phyloP scores from a whole-genome alignment of 1,140 invertebrate genomes.

The Planococcus citri region DNA sequence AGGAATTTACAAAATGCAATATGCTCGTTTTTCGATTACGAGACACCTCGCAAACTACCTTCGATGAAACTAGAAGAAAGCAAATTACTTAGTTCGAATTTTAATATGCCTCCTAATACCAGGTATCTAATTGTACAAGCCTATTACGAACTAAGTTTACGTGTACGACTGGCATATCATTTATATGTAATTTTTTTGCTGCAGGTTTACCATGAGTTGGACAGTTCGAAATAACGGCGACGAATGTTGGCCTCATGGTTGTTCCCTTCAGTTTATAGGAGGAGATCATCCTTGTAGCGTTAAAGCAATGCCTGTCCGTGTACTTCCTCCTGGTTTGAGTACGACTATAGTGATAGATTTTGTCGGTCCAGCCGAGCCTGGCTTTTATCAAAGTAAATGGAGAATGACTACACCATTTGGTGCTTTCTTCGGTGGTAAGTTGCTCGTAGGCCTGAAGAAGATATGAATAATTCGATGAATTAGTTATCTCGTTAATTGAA shows the following conservation, averaged over 20 bases:
- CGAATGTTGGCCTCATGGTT: slow-evolving; percentile 63
- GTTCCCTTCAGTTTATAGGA: slow-evolving; percentile 51
- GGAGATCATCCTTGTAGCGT: slow-evolving; percentile 45
- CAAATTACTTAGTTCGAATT: slow-evolving; percentile 50
- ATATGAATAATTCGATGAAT: neutral
- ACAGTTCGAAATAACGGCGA: slow-evolving; percentile 63
- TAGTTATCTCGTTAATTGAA: neutral
- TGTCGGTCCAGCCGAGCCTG: slow-evolving; percentile 50
- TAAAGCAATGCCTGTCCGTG: slow-evolving; percentile 41
- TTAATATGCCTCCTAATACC: slow-evolving; percentile 46
- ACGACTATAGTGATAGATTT: slow-evolving; percentile 54
- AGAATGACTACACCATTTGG: slow-evolving; percentile 64
- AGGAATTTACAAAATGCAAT: slow-evolving; percentile 94
- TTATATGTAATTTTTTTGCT: too few species aligned
- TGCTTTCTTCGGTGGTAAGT: slow-evolving; percentile 65
- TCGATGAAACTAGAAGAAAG: slow-evolving; percentile 64
- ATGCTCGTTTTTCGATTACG: slow-evolving; percentile 86
- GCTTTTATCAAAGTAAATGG: slow-evolving; percentile 72
- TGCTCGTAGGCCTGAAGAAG: neutral
- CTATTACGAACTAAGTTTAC: neutral
- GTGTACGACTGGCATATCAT: too few species aligned
- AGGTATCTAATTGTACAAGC: slow-evolving; percentile 31
- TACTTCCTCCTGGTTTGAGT: slow-evolving; percentile 50
- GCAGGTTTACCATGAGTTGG: slow-evolving; percentile 66
- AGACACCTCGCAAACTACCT: slow-evolving; percentile 49